Conservation (phyloP, 2,113 vertebrate species). For the Tetraodon nigroviridis region DNA sequence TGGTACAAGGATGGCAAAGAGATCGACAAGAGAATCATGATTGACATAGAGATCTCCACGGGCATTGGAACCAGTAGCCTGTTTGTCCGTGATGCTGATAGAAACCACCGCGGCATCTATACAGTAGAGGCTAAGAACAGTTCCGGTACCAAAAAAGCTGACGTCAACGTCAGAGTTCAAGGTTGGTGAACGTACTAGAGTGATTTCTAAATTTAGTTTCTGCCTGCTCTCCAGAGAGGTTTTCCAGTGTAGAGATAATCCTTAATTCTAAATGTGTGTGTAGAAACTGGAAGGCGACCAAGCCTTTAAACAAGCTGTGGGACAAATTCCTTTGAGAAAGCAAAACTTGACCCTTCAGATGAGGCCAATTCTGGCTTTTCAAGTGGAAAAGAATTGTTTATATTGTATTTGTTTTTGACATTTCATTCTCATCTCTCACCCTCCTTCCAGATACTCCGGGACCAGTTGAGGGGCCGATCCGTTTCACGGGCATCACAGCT, state of each 20-base stretch:
- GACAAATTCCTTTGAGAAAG: no score
- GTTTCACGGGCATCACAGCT: slow-evolving; percentile 92
- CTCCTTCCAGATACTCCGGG: slow-evolving; percentile 85
- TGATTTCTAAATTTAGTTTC: no score
- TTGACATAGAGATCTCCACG: slow-evolving; percentile 82
- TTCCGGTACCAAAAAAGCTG: slow-evolving; percentile 83
- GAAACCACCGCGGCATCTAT: slow-evolving; percentile 91
- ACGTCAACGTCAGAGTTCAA: slow-evolving; percentile 91
- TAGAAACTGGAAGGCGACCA: no score
- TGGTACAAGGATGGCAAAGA: slow-evolving; percentile 94
- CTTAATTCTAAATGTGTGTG: no score
- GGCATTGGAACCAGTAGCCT: slow-evolving; percentile 85
- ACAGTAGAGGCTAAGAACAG: slow-evolving; percentile 91
- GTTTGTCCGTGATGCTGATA: slow-evolving; percentile 87
- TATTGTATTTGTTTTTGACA: no score
- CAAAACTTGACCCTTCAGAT: no score
- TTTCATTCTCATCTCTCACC: not conserved
- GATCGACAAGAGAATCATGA: slow-evolving; percentile 84
- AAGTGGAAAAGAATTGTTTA: no score
- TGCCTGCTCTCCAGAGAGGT: no score
- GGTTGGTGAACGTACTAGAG: slow-evolving; percentile 68
- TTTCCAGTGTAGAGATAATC: no score
- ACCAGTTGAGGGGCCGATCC: slow-evolving; percentile 88
- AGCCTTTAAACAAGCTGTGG: no score
- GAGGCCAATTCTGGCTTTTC: no score